Percentiles rank a stretch among this genome's conserved stretches.
Evolutionary conservation across 2,888 invertebrate genomes (phyloP).

Genomic region (Xanthorhoe designata): DNA sequence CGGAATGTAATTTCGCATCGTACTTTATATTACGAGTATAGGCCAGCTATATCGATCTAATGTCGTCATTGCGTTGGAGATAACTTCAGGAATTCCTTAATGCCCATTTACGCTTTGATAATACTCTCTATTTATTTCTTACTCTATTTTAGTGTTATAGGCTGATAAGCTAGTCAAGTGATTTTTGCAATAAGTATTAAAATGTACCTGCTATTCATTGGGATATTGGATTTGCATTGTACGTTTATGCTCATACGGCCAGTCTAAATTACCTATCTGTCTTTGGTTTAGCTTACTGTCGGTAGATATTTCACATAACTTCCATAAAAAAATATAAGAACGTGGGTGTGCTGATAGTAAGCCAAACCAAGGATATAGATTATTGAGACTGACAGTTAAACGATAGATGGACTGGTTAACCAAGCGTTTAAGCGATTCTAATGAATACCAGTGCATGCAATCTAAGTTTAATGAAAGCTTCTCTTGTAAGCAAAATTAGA

Average conservation of each 20-base stretch:
- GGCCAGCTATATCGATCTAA: too few species aligned
- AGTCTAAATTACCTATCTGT: too few species aligned
- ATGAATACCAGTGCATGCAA: conserved; percentile 12
- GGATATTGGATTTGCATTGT: conserved; percentile 4
- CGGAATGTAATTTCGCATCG: conserved; percentile 1
- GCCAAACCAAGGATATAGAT: too few species aligned
- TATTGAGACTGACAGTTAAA: not conserved
- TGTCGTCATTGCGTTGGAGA: too few species aligned
- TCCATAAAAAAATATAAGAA: too few species aligned
- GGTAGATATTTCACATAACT: too few species aligned
- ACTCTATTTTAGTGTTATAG: too few species aligned
- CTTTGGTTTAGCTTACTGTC: too few species aligned
- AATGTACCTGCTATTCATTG: not conserved
- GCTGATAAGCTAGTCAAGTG: not conserved
- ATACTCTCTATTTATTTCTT: not conserved
- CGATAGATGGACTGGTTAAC: conserved; percentile 18
- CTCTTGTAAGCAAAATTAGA: conserved; percentile 17
- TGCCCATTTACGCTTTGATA: not conserved
- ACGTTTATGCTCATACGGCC: too few species aligned
- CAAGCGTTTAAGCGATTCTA: conserved; percentile 11
- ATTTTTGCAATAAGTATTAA: not conserved
- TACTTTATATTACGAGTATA: too few species aligned
- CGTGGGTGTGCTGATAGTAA: too few species aligned
- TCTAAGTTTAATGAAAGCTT: conserved; percentile 23
- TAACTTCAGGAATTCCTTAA: too few species aligned